These are phyloP conservation scores for Chloebia gouldiae DNA, from an alignment of 2,113 vertebrate species.

Conservation along the genomic window DNA sequence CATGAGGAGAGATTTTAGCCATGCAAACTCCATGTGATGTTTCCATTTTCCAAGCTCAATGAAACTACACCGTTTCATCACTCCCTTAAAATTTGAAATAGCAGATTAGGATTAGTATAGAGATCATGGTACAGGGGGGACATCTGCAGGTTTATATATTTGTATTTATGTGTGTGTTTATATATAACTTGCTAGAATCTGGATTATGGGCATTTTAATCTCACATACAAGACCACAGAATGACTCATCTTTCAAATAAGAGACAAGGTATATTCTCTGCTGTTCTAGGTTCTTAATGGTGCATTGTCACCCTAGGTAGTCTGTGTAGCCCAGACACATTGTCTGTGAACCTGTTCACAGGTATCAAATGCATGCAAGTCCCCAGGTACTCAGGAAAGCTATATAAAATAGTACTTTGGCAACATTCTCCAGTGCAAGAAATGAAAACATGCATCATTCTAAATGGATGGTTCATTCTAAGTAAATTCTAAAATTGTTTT, in stretches of 20 bases:
- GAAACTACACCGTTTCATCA: not conserved
- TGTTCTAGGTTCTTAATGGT: not conserved
- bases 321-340: fast-evolving
- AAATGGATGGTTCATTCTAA: not conserved
- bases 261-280: not conserved
- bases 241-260: not conserved
- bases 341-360: not conserved
- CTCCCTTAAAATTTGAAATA: not conserved
- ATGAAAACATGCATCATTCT: not conserved
- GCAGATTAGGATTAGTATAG: not conserved
- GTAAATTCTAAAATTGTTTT: not conserved
- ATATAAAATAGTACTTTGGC: not conserved
- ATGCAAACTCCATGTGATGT: not conserved
- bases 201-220: not conserved
- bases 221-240: not conserved
- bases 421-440: not conserved
- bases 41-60: not conserved
- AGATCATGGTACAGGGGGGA: not conserved
- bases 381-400: not conserved
- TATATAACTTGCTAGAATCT: not conserved
- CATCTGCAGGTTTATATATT: not conserved
- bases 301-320: not conserved
- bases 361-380: not conserved
- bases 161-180: not conserved
- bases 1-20: not conserved